Conservation (phyloP, 64 coral and sea anemone species). For the Platygyra sinensis region DNA sequence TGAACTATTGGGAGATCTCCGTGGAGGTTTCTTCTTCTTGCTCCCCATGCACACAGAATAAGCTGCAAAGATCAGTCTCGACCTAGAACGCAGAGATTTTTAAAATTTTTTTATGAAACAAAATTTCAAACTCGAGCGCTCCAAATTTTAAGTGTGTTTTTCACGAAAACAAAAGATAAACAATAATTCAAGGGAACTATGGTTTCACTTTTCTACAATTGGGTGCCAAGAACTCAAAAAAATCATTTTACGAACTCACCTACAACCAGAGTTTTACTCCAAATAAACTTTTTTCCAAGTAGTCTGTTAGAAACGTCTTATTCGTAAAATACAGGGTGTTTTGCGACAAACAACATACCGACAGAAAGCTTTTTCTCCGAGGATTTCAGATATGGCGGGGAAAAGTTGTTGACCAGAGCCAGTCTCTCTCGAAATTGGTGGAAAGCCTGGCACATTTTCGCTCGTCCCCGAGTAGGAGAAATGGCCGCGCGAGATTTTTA, state of each 20-base stretch:
- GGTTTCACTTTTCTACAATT: constrained; percentile 11
- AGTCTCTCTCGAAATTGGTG: background rate
- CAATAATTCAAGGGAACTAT: constrained; percentile 46
- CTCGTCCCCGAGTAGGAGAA: background rate
- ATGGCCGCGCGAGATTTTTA: background rate
- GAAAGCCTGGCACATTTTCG: background rate
- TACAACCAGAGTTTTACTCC: background rate
- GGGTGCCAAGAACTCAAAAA: constrained; percentile 8
- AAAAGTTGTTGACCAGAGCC: background rate
- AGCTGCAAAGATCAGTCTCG: background rate
- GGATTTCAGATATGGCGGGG: background rate
- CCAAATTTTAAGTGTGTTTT: background rate
- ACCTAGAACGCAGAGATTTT: constrained; percentile 4
- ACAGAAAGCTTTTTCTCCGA: constrained; percentile 22
- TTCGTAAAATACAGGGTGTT: background rate
- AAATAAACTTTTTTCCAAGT: background rate
- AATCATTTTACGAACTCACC: background rate
- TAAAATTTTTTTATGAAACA: background rate
- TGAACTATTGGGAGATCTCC: constrained; percentile 31
- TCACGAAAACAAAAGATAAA: constrained; percentile 19
- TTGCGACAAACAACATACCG: background rate
- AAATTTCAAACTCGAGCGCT: background rate
- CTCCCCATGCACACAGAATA: background rate
- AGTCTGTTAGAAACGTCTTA: background rate
- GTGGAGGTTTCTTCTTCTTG: background rate